phyloP scores from a whole-genome alignment of 2,888 invertebrate genomes.

The Synanthedon formicaeformis region DNA sequence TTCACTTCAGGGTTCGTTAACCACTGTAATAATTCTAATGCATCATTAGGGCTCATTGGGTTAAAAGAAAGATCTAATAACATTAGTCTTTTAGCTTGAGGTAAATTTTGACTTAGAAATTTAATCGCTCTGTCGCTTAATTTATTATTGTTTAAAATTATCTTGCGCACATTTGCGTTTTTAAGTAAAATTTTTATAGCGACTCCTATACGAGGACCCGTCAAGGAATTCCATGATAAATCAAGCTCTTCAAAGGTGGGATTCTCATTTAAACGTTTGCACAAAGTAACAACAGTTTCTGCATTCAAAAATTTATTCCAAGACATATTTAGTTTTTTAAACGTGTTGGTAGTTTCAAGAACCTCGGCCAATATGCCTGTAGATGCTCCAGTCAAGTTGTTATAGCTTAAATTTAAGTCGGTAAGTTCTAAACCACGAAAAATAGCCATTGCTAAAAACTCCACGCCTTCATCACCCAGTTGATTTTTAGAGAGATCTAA shows the following conservation, averaged over 20 bases:
- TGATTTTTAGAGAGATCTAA: conserved; percentile 24
- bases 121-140: not conserved
- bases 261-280: conserved; percentile 2
- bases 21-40: conserved; percentile 1
- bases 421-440: not conserved
- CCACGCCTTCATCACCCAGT: conserved; percentile 20
- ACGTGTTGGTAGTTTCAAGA: conserved; percentile 16
- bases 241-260: conserved; percentile 2
- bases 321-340: conserved; percentile 28
- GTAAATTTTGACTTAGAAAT: not conserved
- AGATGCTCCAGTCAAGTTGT: conserved; percentile 1
- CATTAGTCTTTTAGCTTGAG: conserved; percentile 2
- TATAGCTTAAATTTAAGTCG: conserved; percentile 3
- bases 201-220: conserved; percentile 1
- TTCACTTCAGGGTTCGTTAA: conserved; percentile 26
- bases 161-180: not conserved
- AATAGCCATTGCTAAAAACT: conserved; percentile 12
- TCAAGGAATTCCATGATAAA: conserved; percentile 4
- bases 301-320: conserved; percentile 24
- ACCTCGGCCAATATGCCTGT: conserved; percentile 1
- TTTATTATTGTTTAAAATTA: conserved; percentile 5
- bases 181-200: conserved; percentile 2
- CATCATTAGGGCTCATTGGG: conserved; percentile 4
- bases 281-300: conserved; percentile 1
- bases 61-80: conserved; percentile 5